phyloP scores from a whole-genome alignment of 2,797 vertebrate genomes.

The Pangasius krempfi region DNA sequence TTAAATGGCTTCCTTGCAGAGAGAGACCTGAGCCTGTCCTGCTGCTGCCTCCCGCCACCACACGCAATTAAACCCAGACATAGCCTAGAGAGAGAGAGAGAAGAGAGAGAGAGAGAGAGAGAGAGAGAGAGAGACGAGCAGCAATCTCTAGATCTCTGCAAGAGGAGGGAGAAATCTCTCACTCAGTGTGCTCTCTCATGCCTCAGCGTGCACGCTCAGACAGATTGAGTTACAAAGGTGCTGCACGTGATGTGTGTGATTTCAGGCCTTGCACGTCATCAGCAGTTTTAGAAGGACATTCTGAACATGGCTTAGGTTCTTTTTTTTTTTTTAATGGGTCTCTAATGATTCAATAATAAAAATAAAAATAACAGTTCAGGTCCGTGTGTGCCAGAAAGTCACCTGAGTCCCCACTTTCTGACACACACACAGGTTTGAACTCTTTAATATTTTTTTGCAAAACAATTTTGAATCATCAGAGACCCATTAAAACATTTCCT shows the following conservation, averaged over 20 bases:
- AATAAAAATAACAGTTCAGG: background rate
- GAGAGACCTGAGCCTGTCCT: constrained; percentile 60
- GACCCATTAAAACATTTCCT: constrained; percentile 29
- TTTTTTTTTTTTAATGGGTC: background rate
- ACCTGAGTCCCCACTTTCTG: constrained; percentile 22
- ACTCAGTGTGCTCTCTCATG: constrained; percentile 53
- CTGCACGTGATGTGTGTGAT: constrained; percentile 47
- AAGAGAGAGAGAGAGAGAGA: constrained; percentile 23
- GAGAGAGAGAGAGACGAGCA: constrained; percentile 31
- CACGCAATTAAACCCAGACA: constrained; percentile 62
- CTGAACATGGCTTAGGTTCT: constrained; percentile 47
- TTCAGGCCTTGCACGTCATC: constrained; percentile 40
- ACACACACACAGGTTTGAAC: background rate
- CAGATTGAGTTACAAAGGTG: constrained; percentile 56
- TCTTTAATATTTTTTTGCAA: constrained; percentile 12
- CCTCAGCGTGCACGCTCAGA: constrained; percentile 44
- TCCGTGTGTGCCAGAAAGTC: constrained; percentile 5
- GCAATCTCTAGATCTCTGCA: constrained; percentile 53
- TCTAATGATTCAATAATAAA: background rate
- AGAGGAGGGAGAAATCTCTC: constrained; percentile 55
- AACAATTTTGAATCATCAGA: constrained; percentile 30
- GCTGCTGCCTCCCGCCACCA: constrained; percentile 58
- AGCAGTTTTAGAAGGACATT: constrained; percentile 54
- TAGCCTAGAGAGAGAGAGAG: constrained; percentile 47
- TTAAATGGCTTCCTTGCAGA: constrained; percentile 62